Evolutionary conservation across 2,888 invertebrate species (phyloP), one percentile per base, ranked within the genome.

Genomic region (Mechanitis mazaeus): DNA sequence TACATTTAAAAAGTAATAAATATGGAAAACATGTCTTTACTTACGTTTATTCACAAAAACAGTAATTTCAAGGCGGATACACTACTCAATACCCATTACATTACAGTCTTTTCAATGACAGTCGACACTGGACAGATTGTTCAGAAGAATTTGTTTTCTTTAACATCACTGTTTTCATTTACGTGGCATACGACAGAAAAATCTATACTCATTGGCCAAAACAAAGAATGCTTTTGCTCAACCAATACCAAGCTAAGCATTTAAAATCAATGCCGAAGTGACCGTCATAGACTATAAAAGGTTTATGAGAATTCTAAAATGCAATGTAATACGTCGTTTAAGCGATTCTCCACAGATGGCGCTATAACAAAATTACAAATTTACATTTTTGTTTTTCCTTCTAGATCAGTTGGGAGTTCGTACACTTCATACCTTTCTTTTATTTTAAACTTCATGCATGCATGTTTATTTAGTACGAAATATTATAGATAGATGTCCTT

Each of bases 41-140:
- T 85, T 82, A 85, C 85, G 79, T 80, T 73, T 74, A 70, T 68
- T 72, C 75, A 73, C 71, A 69, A 75, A 75, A 80, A 74, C 68
- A 77, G 74, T 72, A 72, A 79, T 76, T 75, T 80, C 73, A 80
- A 85, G 83, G 84, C 84, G 85, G 86, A 85, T 80, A 79, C 79
- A 82, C 81, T 42, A 42, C 11, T 42, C 6, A 42, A 42, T 77
- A 80, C 83, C 77, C 83, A 83, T 20, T 20, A 20, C 20, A 20
- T 20, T 81, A 85, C 85, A 87, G 86, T 87, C 87, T 87, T 84
- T 82, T 83, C 76, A 81, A 80, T 85, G 84, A 85, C 85, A 84
- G 79, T 71, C 80, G 20, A 20, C 20, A 20, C 20, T 20, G 20
- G 20, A 20, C 20, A 20, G 20, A 20, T 75, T 73, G 66, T 67